Evolutionary conservation across 1,140 invertebrate species (phyloP).

Genomic region (Pomacea maculata): DNA sequence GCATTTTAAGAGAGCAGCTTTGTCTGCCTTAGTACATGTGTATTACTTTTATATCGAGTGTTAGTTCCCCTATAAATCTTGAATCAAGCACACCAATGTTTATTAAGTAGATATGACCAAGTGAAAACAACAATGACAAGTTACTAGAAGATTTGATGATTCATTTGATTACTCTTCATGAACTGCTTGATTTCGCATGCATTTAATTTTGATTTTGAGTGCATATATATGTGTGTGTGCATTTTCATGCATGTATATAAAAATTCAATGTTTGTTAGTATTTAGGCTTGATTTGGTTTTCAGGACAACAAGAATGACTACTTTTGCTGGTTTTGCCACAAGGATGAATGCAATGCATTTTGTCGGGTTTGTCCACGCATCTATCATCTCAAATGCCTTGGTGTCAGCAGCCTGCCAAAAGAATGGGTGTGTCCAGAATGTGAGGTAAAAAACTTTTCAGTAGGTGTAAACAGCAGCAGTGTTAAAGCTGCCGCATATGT

Average conservation of each 20-base stretch:
- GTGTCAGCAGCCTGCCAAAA: conserved; percentile 64
- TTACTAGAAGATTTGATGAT: too few relatives aligned
- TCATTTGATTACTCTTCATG: too few relatives aligned
- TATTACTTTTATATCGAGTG: too few relatives aligned
- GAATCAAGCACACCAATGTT: too few relatives aligned
- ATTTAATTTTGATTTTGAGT: background rate
- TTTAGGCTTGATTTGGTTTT: conserved; percentile 5
- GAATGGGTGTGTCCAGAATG: conserved; percentile 91
- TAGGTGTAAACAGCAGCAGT: too few relatives aligned
- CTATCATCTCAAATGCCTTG: conserved; percentile 82
- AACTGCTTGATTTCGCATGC: too few relatives aligned
- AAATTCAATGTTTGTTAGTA: background rate
- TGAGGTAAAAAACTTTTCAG: conserved; percentile 62
- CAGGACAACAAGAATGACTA: conserved; percentile 72
- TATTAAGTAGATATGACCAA: too few relatives aligned
- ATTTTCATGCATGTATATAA: background rate
- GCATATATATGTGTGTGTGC: background rate
- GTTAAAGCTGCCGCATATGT: too few relatives aligned
- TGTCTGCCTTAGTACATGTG: too few relatives aligned
- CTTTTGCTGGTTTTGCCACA: conserved; percentile 87
- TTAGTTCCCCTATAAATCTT: too few relatives aligned
- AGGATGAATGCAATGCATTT: conserved; percentile 70
- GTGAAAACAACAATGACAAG: too few relatives aligned
- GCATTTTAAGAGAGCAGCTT: too few relatives aligned
- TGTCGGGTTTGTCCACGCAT: conserved; percentile 87